Conservation (phyloP, 2,113 vertebrate species). For the Puntigrus tetrazona region DNA sequence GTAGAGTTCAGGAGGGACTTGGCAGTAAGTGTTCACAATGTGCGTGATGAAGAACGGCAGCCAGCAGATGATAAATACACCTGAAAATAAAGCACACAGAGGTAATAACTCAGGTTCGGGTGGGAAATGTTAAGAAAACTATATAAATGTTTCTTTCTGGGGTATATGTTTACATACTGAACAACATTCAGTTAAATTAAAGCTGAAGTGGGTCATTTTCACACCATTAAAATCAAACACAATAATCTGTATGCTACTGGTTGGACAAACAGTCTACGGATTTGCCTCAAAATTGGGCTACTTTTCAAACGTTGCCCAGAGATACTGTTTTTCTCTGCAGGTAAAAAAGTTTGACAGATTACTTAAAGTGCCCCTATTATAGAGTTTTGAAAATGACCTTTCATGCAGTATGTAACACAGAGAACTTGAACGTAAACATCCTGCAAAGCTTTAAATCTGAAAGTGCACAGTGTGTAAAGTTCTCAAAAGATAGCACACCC, state of each 20-base stretch:
- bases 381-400: no score
- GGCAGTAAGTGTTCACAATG: constrained; percentile 96
- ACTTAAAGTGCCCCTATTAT: no score
- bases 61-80: constrained; percentile 99
- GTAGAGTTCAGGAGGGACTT: constrained; percentile 89
- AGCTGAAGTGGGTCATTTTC: background rate
- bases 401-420: no score
- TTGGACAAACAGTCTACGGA: background rate
- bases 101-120: background rate
- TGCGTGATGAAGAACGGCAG: constrained; percentile 99
- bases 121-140: background rate
- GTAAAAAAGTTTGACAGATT: no score
- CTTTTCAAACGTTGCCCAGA: no score
- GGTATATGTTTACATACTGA: background rate
- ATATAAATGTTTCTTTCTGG: background rate
- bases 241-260: background rate
- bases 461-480: no score
- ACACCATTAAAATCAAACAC: background rate
- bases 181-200: background rate
- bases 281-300: no score
- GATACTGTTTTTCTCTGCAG: no score
- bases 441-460: no score
- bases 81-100: constrained; percentile 69
- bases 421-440: no score
- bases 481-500: no score